Evolutionary conservation across 2,113 vertebrate species (phyloP).

Genomic region (Epinephelus cyanopodus): DNA sequence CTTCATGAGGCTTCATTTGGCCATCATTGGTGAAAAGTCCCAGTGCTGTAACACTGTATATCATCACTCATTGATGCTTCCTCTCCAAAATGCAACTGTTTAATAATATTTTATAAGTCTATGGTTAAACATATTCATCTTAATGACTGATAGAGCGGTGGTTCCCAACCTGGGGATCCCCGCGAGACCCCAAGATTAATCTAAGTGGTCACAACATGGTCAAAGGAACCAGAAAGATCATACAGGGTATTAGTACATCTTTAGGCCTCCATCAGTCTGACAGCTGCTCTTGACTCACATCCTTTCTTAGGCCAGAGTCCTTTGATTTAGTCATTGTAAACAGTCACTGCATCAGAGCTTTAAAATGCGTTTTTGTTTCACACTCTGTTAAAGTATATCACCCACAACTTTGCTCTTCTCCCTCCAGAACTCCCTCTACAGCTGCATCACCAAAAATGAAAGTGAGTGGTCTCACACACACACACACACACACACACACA

Average conservation of each 20-base stretch:
- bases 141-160: background rate
- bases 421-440: slow-evolving; percentile 96
- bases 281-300: background rate
- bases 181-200: background rate
- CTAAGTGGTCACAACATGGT: background rate
- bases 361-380: background rate
- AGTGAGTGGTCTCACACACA: slow-evolving; percentile 87
- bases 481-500: too few species aligned
- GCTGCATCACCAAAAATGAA: slow-evolving; percentile 99
- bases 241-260: background rate
- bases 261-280: background rate
- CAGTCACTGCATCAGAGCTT: background rate
- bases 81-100: too few species aligned
- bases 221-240: background rate
- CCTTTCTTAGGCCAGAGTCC: too few species aligned
- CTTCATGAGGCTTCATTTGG: too few species aligned
- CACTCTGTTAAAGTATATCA: background rate
- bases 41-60: too few species aligned
- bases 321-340: background rate
- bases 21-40: too few species aligned
- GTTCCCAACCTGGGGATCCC: background rate
- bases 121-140: background rate
- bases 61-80: too few species aligned
- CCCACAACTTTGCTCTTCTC: slow-evolving; percentile 49
- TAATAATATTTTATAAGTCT: too few species aligned